Percentiles rank a stretch among this genome's conserved stretches.
Evolutionary conservation across 2,888 invertebrate genomes (phyloP).

Genomic region (Ectemnius continuus): DNA sequence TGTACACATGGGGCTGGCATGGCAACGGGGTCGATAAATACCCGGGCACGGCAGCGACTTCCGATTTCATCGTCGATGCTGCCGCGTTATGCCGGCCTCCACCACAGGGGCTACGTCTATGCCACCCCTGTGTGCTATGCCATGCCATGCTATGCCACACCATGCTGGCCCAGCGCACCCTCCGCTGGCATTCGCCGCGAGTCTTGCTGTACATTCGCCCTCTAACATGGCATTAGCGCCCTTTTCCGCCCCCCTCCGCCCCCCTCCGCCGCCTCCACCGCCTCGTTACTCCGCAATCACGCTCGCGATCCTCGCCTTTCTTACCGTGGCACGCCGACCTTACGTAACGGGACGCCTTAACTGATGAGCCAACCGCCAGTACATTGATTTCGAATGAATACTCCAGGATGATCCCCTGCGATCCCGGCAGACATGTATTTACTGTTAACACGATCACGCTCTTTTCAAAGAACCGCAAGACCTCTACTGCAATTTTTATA

Average conservation of each 20-base stretch:
- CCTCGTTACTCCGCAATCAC: background rate
- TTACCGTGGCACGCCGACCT: background rate
- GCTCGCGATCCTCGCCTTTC: background rate
- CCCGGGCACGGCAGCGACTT: constrained; percentile 66
- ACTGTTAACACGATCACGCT: too few relatives aligned
- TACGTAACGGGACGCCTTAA: background rate
- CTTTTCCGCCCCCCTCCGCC: constrained; percentile 51
- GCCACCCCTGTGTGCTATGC: constrained; percentile 54
- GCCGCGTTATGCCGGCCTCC: constrained; percentile 47
- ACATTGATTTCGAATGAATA: too few relatives aligned
- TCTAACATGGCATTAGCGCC: constrained; percentile 62
- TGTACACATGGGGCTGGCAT: constrained; percentile 77
- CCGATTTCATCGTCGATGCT: constrained; percentile 62
- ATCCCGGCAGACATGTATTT: too few relatives aligned
- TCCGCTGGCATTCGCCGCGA: background rate
- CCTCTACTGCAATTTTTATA: too few relatives aligned
- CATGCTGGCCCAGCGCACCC: constrained; percentile 1
- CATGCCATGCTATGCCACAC: constrained; percentile 3
- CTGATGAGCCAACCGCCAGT: background rate
- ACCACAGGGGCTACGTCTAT: constrained; percentile 38
- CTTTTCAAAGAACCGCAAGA: too few relatives aligned
- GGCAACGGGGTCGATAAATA: constrained; percentile 77
- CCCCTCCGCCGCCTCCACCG: constrained; percentile 21
- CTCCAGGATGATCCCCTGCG: too few relatives aligned
- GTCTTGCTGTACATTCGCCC: constrained; percentile 50